Base-by-base conservation (phyloP, 2,797 vertebrate genomes). In the Antennarius maculatus region DNA sequence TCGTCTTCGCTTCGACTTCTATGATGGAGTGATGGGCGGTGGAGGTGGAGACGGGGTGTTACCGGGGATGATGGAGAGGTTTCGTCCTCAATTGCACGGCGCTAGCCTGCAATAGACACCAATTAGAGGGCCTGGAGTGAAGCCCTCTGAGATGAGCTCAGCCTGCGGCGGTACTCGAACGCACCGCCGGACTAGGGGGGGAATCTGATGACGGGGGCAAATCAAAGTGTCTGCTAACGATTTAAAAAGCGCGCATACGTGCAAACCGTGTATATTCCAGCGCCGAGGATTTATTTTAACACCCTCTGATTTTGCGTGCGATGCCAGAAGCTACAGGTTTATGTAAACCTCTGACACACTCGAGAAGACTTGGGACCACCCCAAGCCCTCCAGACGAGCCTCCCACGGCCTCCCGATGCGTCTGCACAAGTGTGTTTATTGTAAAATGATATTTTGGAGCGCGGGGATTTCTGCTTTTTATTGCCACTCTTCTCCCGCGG, bases 61-160 rank as follows among this genome's bases (percentile, higher is more conserved):
- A 42, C 48, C 3, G 13, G 7, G 39, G 72, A 54, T 41, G 31
- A 59, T 54, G 50, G 31, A 34, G 27, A 56, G 47, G 23, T 56
- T 81, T 76, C 18, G 42, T 68, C 76, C 80, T 83, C 76, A 85
- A 84, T 83, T 86, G 77, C 80, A 68, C 27, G 39, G 53, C 61
- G 68, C 75, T 73, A 51, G 37, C 39, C 60, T 58, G 76, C 71
- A 71, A 76, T 76, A 80, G 78, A 86, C 77, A 57, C 50, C 82
- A 75, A 84, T 90, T 87, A 80, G 63, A 70, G 64, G 27, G 69
- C 28, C 64, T 12, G 13, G 84, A 82, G 69, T 78, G 86, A 86
- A 79, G 76, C 68, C 14, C 34, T 39, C 7, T 62, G 64, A 29
- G 66, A 86, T 81, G 78, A 83, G 74, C 71, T 84, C 64, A 82